Evolutionary conservation across 2,888 invertebrate genomes (phyloP).

Genomic region (Caenorhabditis japonica): DNA sequence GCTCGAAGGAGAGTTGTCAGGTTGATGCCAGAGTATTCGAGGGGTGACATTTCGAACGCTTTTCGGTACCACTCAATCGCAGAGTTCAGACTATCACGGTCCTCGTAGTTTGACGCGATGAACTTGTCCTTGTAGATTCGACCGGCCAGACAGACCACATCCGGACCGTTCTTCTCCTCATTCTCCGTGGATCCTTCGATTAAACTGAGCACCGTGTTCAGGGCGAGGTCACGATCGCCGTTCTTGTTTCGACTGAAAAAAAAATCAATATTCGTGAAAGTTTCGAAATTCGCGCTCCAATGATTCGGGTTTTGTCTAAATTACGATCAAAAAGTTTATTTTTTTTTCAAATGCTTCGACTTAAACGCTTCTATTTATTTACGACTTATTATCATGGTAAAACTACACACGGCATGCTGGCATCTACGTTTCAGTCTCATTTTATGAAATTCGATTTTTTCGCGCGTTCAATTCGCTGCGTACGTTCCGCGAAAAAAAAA

Average conservation of each 20-base stretch:
- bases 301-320: no score
- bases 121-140: conserved; percentile 88
- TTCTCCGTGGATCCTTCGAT: conserved; percentile 82
- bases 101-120: conserved; percentile 92
- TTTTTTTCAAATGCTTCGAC: no score
- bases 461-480: no score
- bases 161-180: conserved; percentile 82
- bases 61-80: conserved; percentile 90
- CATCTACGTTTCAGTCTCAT: no score
- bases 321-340: no score
- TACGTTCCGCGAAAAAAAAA: no score
- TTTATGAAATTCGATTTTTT: no score
- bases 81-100: conserved; percentile 88
- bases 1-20: conserved; percentile 95
- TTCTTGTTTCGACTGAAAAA: conserved; percentile 86
- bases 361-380: no score
- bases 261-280: no score
- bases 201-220: conserved; percentile 88
- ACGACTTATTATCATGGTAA: no score
- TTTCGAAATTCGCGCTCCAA: no score
- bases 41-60: conserved; percentile 95
- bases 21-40: conserved; percentile 99
- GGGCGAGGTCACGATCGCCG: conserved; percentile 93
- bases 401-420: no score
- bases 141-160: conserved; percentile 96